Conservation (phyloP, 2,113 vertebrate species). For the Nothocercus julius region DNA sequence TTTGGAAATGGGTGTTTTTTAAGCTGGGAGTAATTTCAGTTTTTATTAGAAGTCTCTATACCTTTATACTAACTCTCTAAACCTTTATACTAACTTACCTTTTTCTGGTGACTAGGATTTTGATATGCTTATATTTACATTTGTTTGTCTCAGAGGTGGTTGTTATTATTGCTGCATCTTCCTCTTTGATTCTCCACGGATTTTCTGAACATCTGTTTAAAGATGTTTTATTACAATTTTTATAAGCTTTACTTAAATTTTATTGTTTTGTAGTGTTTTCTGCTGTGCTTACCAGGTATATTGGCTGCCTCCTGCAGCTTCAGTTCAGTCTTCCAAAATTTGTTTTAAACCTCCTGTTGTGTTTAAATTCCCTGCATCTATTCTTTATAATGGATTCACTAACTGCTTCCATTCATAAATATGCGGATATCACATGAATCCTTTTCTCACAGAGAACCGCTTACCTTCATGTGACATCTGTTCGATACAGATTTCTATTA, state of each 20-base stretch:
- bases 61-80: not conserved
- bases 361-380: not conserved
- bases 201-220: slow-evolving; percentile 8
- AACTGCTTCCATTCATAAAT: not conserved
- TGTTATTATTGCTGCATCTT: rapidly evolving
- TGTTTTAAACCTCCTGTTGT: not conserved
- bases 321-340: not conserved
- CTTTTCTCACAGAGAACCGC: not conserved
- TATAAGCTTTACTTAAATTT: not conserved
- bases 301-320: not conserved
- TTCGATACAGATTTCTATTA: not conserved
- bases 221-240: not conserved
- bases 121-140: not conserved
- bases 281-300: not conserved
- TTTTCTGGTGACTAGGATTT: not conserved
- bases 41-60: not conserved
- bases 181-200: not conserved
- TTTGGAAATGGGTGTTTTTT: not conserved
- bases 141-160: not conserved
- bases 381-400: not conserved
- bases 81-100: not conserved
- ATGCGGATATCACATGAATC: not conserved
- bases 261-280: not conserved
- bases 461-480: not conserved
- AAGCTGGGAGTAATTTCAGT: not conserved